Evolutionary conservation across 2,888 invertebrate species (phyloP), one percentile per base, ranked within the genome.

Genomic region (Cylindroiulus punctatus): DNA sequence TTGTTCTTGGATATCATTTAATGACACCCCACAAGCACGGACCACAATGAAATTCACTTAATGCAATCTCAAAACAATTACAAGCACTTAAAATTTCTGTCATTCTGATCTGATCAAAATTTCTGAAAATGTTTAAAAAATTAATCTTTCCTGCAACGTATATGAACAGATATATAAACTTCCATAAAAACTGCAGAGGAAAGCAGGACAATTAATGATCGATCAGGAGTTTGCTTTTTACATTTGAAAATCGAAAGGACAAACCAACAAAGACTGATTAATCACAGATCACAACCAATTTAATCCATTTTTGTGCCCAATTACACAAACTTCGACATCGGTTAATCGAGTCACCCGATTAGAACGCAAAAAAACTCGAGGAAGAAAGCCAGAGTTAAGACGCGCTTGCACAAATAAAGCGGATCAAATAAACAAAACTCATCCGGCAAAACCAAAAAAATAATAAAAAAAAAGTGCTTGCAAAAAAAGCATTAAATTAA

Each of bases 401-500:
- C 65, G 26, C 19, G 19, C 22, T 22, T 65, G 65, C 22, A 36
- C 36, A 26, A 65, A 65, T 26, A 26, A 65, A 65, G 65, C 82
- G 42, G 82, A 7, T 40, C 82, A 42, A 82, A 40, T 42, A 12
- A 82, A 81, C 26, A 40, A 36, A 40, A 19, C 26, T 32, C 81
- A 81, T 36, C 81, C 5, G 12, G 36, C 82, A 40, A 30, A 82
- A 82, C 36, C 42, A 10, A 40, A 82, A 82, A 40, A 22, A 36
- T 36, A 5, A 4, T 19, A 40, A 32, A 82, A 40, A 8, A 36
- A 65, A 65, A 65, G 10, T 83, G 17, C 36, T 42, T 22, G 22
- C 19, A 83, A 83, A 83, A 83, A 32, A 83, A 83, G 83, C 40
- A 10, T 42, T 8, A 42, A 83, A 22, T 12, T 36, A 83, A 42